phyloP scores from a whole-genome alignment of 2,797 vertebrate genomes.

The Sebastes itinus region DNA sequence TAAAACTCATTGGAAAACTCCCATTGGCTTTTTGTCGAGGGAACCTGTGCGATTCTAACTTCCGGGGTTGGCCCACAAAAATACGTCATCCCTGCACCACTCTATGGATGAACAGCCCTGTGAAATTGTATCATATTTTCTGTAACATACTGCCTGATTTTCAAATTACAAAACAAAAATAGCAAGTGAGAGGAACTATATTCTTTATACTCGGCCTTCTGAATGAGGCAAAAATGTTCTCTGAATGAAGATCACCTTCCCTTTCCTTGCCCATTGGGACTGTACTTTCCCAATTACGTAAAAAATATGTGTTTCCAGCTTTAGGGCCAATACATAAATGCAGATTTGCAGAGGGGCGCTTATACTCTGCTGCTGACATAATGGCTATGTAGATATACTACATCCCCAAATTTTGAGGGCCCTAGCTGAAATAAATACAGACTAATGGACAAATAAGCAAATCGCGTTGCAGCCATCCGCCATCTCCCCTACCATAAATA shows the following conservation, averaged over 20 bases:
- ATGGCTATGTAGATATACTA: conserved; percentile 36
- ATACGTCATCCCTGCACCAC: too few species aligned
- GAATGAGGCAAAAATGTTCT: not conserved
- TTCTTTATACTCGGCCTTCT: not conserved
- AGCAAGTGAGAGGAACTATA: not conserved
- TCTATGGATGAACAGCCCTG: not conserved
- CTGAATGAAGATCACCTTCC: not conserved
- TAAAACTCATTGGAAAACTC: too few species aligned
- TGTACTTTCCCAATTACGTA: not conserved
- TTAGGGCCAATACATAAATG: conserved; percentile 5
- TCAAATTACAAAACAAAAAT: not conserved
- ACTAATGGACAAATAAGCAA: conserved; percentile 54
- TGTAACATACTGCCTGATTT: not conserved
- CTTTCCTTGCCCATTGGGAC: not conserved
- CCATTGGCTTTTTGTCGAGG: too few species aligned
- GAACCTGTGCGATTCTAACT: too few species aligned
- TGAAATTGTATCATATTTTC: not conserved
- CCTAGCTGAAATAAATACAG: conserved; percentile 54
- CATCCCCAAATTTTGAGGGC: conserved; percentile 31
- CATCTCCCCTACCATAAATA: conserved; percentile 67
- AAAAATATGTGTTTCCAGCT: conserved; percentile 20
- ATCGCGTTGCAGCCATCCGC: conserved; percentile 34
- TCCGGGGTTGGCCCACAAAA: too few species aligned
- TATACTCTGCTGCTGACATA: conserved; percentile 17
- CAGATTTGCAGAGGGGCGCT: conserved; percentile 11